Evolutionary conservation across 2,888 invertebrate genomes (phyloP), one percentile per base, ranked within the genome.

Genomic region (Dynastes maya): DNA sequence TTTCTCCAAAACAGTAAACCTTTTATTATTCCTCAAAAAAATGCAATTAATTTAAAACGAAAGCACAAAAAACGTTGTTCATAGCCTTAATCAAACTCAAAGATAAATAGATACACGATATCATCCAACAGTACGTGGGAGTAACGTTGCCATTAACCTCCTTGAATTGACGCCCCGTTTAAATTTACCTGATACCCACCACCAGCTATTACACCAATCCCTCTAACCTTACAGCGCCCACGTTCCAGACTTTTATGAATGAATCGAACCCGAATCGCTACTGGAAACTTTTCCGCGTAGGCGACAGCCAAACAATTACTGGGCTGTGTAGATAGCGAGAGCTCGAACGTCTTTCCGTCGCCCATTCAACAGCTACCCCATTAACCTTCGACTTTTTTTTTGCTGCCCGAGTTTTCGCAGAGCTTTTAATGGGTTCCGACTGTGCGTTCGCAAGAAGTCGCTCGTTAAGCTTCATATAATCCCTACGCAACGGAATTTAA

Each of bases 261-360:
- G 55, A 55, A 55, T 55, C 22, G 16, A 22, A 55, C 55, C 22
- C 22, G 53, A 2, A n/a, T 0, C 2, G 8, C 16, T 16, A n/a
- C 55, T 53, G 22, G 16, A 55, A 16, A 8, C 55, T 2, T 16
- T 11, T 45, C 9, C 37, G 63, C 22, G 45, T 40, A 22, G 40
- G 37, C 37, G 65, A 40, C 37, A 40, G 45, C 40, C 40, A 65
- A 65, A 40, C 40, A 40, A 65, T 65, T n/a, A 13, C 16, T 16
- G 16, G n/a, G 55, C 2, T 8, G 45, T 45, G 8, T 55, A 55
- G 55, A 22, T 55, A 22, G 55, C 55, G 55, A 6, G 8, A 55
- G 6, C 22, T 27, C 16, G 22, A 55, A 16, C 22, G 22, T 16
- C 55, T 16, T 55, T 22, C 22, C 16, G 22, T 22, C 22, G 22